These are phyloP conservation scores for Ciconia maguari DNA, from an alignment of 2,113 vertebrate genomes.

Conservation along the genomic window DNA sequence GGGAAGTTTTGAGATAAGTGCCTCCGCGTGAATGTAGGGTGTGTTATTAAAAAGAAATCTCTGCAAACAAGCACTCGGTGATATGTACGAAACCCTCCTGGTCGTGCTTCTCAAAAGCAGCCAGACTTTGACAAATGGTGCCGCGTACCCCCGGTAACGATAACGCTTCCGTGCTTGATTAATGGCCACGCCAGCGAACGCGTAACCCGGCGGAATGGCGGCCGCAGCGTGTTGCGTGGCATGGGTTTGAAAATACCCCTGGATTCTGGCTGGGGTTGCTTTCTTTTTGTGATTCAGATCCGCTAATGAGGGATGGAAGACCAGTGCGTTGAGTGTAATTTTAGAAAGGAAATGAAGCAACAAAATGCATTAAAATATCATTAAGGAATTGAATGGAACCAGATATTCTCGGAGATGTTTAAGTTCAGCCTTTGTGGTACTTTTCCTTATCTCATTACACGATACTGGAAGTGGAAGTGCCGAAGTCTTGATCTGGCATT, in stretches of 20 bases:
- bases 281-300: not conserved
- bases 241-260: not conserved
- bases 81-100: not conserved
- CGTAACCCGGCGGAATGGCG: not conserved
- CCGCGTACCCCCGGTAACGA: rapidly evolving
- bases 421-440: not conserved
- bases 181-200: not conserved
- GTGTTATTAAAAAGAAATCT: not conserved
- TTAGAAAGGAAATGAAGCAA: conserved; percentile 58
- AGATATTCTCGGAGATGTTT: not conserved
- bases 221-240: not conserved
- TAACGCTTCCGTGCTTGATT: rapidly evolving
- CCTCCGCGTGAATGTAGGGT: rapidly evolving
- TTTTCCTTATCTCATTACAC: not conserved
- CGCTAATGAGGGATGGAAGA: not conserved
- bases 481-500: not conserved
- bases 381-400: conserved; percentile 22
- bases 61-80: not conserved
- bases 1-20: not conserved
- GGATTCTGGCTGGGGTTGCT: not conserved
- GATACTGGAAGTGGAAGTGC: not conserved
- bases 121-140: not conserved
- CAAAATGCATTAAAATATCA: conserved; percentile 33
- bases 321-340: not conserved
- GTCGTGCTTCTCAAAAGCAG: not conserved